phyloP scores from a whole-genome alignment of 2,797 vertebrate genomes.

The Sebastes trivittatus region DNA sequence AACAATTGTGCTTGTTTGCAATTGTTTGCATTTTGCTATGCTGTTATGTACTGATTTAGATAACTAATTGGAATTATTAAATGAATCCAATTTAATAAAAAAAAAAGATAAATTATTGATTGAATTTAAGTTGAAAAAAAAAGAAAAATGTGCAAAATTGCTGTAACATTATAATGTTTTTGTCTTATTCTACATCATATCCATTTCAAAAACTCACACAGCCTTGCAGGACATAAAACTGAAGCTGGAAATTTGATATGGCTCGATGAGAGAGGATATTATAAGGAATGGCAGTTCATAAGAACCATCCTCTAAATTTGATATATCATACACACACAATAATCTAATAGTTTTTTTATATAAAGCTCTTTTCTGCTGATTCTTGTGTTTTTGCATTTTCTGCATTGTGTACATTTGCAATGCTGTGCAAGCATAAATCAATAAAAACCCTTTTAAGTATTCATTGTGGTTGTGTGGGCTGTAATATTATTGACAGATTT shows the following conservation, averaged over 20 bases:
- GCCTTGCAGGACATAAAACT: slow-evolving; percentile 16
- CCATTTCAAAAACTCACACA: slow-evolving; percentile 22
- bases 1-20: neutral
- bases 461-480: neutral
- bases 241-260: slow-evolving; percentile 31
- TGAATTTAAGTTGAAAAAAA: neutral
- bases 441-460: slow-evolving; percentile 42
- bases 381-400: slow-evolving; percentile 23
- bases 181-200: neutral
- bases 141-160: neutral
- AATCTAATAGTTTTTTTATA: slow-evolving; percentile 31
- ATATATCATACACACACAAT: slow-evolving; percentile 47
- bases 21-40: neutral
- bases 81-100: no score
- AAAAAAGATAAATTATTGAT: no score
- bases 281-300: slow-evolving; percentile 55
- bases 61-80: no score
- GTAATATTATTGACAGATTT: neutral
- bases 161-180: neutral
- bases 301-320: slow-evolving; percentile 32
- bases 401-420: slow-evolving; percentile 2
- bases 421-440: slow-evolving; percentile 48
- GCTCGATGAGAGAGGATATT: slow-evolving; percentile 14
- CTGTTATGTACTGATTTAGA: neutral
- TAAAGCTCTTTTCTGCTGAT: slow-evolving; percentile 29